Percentiles rank a stretch among this genome's conserved stretches.
Conservation (phyloP, 2,888 invertebrate genomes). For the Argyresthia goedartella region DNA sequence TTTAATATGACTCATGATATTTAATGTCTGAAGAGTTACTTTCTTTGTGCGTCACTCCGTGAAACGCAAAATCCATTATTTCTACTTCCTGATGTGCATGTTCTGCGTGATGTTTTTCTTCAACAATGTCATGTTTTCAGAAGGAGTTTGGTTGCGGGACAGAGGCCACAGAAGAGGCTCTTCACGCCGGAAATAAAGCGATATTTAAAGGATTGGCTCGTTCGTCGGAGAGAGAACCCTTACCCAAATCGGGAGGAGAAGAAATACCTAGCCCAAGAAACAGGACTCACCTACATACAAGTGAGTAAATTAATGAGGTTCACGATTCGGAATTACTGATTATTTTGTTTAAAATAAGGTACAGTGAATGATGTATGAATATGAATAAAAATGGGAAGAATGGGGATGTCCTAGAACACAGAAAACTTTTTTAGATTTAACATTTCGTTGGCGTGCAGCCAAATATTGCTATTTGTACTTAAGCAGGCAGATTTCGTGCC, state of each 20-base stretch:
- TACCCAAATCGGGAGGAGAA: slow-evolving; percentile 85
- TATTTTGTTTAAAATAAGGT: no score
- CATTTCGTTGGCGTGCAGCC: slow-evolving; percentile 46
- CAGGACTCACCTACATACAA: slow-evolving; percentile 83
- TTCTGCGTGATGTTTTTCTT: background rate
- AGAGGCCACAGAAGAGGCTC: slow-evolving; percentile 77
- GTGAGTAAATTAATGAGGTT: no score
- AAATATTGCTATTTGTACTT: slow-evolving; percentile 62
- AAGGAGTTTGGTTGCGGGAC: slow-evolving; percentile 70
- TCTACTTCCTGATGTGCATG: background rate
- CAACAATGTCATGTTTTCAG: slow-evolving; percentile 33
- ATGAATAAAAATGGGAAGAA: no score
- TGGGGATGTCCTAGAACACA: no score
- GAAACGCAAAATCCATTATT: slow-evolving; percentile 24
- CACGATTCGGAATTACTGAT: no score
- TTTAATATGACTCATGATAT: slow-evolving; percentile 48
- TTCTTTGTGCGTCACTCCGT: slow-evolving; percentile 59
- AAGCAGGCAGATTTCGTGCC: slow-evolving; percentile 41
- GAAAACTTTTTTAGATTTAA: background rate
- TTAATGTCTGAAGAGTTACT: slow-evolving; percentile 37
- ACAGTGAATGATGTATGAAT: no score
- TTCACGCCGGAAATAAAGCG: slow-evolving; percentile 86
- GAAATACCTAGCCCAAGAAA: slow-evolving; percentile 78
- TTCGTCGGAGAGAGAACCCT: slow-evolving; percentile 81
- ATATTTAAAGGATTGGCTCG: slow-evolving; percentile 82